These are phyloP conservation scores for Drosophila varians DNA, from an alignment of 1,140 invertebrate species.

Conservation along the genomic window DNA sequence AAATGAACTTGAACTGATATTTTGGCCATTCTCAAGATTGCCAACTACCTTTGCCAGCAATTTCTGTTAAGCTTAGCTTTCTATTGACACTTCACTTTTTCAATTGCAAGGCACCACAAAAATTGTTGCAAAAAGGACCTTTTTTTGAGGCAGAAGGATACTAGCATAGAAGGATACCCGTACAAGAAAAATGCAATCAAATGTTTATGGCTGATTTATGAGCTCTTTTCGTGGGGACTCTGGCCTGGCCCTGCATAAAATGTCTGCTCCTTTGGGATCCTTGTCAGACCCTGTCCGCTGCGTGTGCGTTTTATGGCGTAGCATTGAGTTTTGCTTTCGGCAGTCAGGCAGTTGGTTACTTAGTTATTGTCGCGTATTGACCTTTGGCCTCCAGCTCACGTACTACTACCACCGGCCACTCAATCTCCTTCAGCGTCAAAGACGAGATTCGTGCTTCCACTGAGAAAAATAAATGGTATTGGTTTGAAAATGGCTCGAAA, in stretches of 20 bases:
- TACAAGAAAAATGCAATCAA: conserved; percentile 61
- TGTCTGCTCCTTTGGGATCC: conserved; percentile 2
- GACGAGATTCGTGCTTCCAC: conserved; percentile 57
- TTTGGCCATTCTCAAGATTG: background rate
- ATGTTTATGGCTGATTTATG: conserved; percentile 69
- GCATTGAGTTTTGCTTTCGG: conserved; percentile 1
- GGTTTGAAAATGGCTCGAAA: background rate
- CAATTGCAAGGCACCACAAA: conserved; percentile 8
- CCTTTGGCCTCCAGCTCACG: conserved; percentile 57
- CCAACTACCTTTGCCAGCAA: background rate
- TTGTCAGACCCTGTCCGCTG: background rate
- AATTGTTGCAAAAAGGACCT: background rate
- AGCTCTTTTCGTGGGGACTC: conserved; percentile 16
- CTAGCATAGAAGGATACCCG: background rate
- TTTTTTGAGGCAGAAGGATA: background rate
- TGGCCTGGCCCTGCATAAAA: conserved; percentile 36
- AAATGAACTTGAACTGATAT: background rate
- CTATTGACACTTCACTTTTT: background rate
- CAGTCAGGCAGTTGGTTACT: conserved; percentile 9
- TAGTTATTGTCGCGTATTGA: conserved; percentile 61
- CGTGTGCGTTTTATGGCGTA: conserved; percentile 61
- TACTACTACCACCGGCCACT: conserved; percentile 11
- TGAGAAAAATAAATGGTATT: conserved; percentile 8
- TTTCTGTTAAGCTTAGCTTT: background rate
- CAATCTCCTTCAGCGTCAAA: conserved; percentile 29